phyloP scores from a whole-genome alignment of 2,888 invertebrate species.

The Chymomyza amoena region DNA sequence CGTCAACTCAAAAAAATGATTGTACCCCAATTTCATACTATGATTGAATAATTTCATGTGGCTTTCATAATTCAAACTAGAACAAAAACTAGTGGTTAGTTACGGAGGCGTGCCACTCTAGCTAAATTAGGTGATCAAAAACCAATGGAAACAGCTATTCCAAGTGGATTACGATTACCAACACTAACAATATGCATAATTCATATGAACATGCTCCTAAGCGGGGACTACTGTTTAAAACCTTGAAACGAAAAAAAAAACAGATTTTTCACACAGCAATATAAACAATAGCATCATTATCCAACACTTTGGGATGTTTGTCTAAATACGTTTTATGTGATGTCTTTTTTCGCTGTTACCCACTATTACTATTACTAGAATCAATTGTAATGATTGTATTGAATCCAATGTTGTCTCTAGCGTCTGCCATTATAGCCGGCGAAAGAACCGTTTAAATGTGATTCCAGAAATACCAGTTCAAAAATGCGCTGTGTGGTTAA shows the following conservation, averaged over 20 bases:
- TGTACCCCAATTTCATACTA: no score
- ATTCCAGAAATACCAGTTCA: slow-evolving; percentile 75
- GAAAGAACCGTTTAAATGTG: slow-evolving; percentile 74
- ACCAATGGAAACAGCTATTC: neutral
- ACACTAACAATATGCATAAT: neutral
- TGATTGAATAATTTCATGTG: no score
- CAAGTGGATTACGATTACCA: neutral
- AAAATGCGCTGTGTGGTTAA: slow-evolving; percentile 47
- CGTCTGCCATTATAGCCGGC: neutral
- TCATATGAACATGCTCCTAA: neutral
- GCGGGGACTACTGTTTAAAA: neutral
- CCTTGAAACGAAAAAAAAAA: neutral
- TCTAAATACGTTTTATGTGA: neutral
- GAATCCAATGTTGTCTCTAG: neutral
- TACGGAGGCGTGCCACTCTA: no score
- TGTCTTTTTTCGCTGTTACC: neutral
- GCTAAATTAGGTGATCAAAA: neutral
- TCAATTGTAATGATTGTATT: neutral
- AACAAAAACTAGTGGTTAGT: no score
- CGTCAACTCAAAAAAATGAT: no score
- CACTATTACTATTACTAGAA: neutral
- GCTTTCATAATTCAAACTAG: no score
- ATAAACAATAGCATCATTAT: neutral
- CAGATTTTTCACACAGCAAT: neutral
- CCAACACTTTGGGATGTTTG: neutral